Evolutionary conservation across 1,140 invertebrate genomes (phyloP).

Genomic region (Euura saliciscinereae): DNA sequence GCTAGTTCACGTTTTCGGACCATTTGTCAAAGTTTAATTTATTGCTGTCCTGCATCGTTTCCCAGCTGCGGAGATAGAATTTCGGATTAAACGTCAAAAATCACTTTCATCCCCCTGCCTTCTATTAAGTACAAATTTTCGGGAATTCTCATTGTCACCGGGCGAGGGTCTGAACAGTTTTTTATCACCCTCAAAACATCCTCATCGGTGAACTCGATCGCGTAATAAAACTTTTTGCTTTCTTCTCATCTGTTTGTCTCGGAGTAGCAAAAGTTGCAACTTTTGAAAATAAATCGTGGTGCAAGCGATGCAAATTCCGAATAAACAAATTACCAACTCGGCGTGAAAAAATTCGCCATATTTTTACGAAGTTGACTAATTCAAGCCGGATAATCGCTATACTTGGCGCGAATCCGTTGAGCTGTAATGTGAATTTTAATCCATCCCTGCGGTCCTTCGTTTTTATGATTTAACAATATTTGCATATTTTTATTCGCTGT

Average conservation of each 20-base stretch:
- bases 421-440: neutral
- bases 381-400: too few relatives aligned
- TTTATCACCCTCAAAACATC: constrained; percentile 44
- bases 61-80: neutral
- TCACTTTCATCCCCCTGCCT: too few relatives aligned
- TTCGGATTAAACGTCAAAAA: constrained; percentile 1
- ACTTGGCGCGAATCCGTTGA: neutral
- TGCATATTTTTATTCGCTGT: neutral
- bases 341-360: too few relatives aligned
- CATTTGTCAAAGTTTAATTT: neutral
- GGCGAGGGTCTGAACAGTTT: constrained; percentile 1
- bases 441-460: neutral
- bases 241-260: constrained; percentile 47
- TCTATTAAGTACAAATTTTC: neutral
- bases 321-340: too few relatives aligned
- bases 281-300: constrained; percentile 46
- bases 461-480: constrained; percentile 1
- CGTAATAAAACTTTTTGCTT: constrained; percentile 54
- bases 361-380: too few relatives aligned
- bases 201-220: constrained; percentile 49
- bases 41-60: neutral
- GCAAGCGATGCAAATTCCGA: neutral
- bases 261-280: constrained; percentile 38
- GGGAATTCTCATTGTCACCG: neutral
- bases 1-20: neutral